phyloP scores from a whole-genome alignment of 2,797 vertebrate species.

The Smutsia gigantea region DNA sequence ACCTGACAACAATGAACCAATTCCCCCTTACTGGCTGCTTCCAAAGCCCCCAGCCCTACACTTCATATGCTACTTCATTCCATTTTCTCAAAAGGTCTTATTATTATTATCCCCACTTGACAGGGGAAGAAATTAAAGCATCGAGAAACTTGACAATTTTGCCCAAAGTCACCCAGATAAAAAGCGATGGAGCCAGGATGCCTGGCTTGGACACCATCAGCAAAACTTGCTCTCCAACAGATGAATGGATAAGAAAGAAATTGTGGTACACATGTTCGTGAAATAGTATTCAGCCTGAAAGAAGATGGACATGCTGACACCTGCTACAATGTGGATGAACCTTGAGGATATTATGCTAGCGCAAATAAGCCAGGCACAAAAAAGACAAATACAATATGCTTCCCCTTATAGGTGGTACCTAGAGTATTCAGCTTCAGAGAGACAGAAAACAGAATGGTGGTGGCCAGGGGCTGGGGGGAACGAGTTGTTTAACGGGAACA shows the following conservation, averaged over 20 bases:
- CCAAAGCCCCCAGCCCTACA: neutral
- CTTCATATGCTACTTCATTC: neutral
- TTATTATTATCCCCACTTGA: neutral
- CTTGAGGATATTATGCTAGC: neutral
- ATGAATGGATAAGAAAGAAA: neutral
- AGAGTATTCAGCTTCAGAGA: neutral
- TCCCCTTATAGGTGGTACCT: neutral
- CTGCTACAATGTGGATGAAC: too few relatives aligned
- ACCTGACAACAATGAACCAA: too few relatives aligned
- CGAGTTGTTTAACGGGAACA: neutral
- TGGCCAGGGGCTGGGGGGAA: too few relatives aligned
- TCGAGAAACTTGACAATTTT: neutral
- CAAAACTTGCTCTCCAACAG: neutral
- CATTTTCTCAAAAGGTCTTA: neutral
- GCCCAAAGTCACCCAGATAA: neutral
- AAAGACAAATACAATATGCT: neutral
- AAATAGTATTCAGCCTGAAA: neutral
- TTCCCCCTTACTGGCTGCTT: neutral
- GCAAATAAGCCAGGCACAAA: neutral
- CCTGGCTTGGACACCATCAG: neutral
- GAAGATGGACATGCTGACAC: neutral
- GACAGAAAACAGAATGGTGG: neutral
- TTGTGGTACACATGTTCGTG: accelerated
- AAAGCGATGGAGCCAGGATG: neutral
- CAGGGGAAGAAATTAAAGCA: neutral